Percentiles rank a stretch among this genome's conserved stretches.
phyloP scores from a whole-genome alignment of 2,888 invertebrate genomes.

The Anoncus sp. region DNA sequence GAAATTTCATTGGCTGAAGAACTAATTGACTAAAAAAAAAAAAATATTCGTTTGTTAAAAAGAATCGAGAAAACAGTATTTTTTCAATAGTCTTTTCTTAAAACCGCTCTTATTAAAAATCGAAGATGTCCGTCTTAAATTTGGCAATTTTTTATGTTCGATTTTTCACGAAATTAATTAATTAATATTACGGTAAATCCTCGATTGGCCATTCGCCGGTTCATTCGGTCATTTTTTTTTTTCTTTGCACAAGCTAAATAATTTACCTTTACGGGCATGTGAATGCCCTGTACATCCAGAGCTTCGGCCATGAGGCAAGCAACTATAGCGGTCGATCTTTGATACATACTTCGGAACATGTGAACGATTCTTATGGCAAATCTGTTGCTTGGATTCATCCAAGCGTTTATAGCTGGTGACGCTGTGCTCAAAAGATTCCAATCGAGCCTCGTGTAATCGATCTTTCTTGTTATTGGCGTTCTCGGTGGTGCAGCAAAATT shows the following conservation, averaged over 20 bases:
- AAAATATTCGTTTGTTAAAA: too few relatives aligned
- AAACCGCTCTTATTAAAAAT: too few relatives aligned
- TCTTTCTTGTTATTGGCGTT: slow-evolving; percentile 96
- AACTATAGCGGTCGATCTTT: slow-evolving; percentile 93
- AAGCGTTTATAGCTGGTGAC: slow-evolving; percentile 98
- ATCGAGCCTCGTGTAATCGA: slow-evolving; percentile 96
- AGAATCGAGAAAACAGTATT: too few relatives aligned
- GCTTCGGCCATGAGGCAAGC: slow-evolving; percentile 98
- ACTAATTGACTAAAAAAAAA: too few relatives aligned
- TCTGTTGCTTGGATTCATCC: slow-evolving; percentile 98
- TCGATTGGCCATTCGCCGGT: too few relatives aligned
- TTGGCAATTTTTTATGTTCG: too few relatives aligned
- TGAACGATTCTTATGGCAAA: slow-evolving; percentile 93
- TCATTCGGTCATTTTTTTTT: background rate
- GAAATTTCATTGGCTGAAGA: too few relatives aligned
- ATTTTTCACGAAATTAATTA: too few relatives aligned
- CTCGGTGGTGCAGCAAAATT: slow-evolving; percentile 99
- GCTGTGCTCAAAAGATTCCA: slow-evolving; percentile 99
- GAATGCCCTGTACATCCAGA: slow-evolving; percentile 93
- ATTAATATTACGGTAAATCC: too few relatives aligned
- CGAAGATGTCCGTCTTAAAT: too few relatives aligned
- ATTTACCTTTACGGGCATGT: slow-evolving; percentile 90
- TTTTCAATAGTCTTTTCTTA: too few relatives aligned
- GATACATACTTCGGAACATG: slow-evolving; percentile 91
- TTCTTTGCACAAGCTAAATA: background rate